phyloP scores from a whole-genome alignment of 2,797 vertebrate species.

The Eulemur mongoz region DNA sequence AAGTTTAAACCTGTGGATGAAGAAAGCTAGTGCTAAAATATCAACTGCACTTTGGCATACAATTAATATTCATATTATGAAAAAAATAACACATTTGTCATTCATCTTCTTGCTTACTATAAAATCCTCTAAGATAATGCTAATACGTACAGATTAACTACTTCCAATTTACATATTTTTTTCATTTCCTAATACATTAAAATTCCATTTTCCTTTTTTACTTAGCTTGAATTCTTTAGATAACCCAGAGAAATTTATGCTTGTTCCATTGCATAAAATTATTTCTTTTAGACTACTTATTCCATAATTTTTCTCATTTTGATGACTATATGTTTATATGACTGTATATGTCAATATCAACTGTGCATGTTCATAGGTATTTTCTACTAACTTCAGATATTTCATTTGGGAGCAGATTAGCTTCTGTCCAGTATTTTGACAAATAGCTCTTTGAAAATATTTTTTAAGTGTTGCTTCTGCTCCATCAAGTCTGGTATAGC shows the following conservation, averaged over 20 bases:
- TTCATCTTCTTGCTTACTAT: background rate
- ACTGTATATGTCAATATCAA: background rate
- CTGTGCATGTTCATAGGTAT: background rate
- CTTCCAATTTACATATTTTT: constrained; percentile 20
- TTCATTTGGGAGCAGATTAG: background rate
- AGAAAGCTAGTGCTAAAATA: constrained; percentile 5
- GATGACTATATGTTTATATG: background rate
- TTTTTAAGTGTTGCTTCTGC: constrained; percentile 41
- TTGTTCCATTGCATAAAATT: background rate
- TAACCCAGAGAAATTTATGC: background rate
- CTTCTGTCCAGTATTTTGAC: background rate
- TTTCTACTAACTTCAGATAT: constrained; percentile 4
- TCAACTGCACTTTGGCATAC: background rate
- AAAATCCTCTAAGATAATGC: background rate
- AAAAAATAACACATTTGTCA: background rate
- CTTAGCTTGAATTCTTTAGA: constrained; percentile 14
- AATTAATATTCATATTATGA: constrained; percentile 2
- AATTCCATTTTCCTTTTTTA: background rate
- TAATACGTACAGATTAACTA: constrained; percentile 35
- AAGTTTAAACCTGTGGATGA: background rate
- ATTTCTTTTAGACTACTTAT: background rate
- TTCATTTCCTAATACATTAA: background rate
- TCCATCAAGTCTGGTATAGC: constrained; percentile 46
- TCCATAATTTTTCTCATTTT: background rate
- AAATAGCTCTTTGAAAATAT: constrained; percentile 48